phyloP scores from a whole-genome alignment of 2,113 vertebrate species.

The Zosterops pallidus region DNA sequence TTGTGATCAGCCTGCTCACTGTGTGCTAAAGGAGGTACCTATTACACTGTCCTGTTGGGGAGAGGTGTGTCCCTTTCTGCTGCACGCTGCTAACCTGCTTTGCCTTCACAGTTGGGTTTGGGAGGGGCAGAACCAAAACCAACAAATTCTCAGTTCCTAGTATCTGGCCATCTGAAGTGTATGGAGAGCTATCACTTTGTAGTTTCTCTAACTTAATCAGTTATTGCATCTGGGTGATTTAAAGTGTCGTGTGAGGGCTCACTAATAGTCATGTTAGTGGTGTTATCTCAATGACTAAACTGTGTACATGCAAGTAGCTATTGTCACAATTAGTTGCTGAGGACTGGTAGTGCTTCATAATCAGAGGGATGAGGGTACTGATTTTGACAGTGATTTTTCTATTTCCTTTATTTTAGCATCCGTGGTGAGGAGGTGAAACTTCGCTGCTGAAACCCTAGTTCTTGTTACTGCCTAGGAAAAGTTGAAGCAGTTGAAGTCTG shows the following conservation, averaged over 20 bases:
- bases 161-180: neutral
- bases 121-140: neutral
- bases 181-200: neutral
- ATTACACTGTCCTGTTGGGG: fast-evolving
- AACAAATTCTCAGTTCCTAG: neutral
- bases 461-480: neutral
- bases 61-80: neutral
- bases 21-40: neutral
- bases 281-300: neutral
- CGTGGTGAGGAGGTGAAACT: neutral
- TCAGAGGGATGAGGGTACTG: neutral
- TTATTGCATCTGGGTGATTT: neutral
- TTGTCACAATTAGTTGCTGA: neutral
- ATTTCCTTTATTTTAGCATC: neutral
- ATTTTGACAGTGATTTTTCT: neutral
- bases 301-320: neutral
- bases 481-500: neutral
- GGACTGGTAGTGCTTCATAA: neutral
- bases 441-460: neutral
- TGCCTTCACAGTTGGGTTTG: neutral
- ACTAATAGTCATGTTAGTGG: neutral
- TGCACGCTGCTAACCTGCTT: neutral
- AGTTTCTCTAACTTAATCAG: neutral
- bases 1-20: neutral
- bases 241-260: neutral